Evolutionary conservation across 2,113 vertebrate genomes (phyloP).

Genomic region (Geothlypis trichas): DNA sequence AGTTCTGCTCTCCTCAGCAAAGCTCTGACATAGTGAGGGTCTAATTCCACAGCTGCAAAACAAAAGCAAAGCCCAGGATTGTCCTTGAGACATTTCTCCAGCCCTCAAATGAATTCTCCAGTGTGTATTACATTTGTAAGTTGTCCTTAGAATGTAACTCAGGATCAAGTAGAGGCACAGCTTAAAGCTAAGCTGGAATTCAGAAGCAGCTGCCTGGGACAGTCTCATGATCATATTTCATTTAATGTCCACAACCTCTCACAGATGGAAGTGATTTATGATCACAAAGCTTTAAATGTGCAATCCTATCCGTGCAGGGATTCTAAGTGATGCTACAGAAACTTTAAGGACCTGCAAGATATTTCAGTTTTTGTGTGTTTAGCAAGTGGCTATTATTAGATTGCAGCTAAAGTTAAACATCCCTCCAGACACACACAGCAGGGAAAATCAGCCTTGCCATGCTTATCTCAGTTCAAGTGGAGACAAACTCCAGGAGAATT

Average conservation of each 20-base stretch:
- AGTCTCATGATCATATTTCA: neutral
- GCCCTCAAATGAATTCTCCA: neutral
- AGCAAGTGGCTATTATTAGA: neutral
- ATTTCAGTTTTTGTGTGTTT: neutral
- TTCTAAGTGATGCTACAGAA: neutral
- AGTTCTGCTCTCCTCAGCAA: constrained; percentile 90
- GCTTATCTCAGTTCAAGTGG: neutral
- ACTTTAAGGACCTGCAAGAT: neutral
- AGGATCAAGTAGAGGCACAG: neutral
- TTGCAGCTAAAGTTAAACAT: neutral
- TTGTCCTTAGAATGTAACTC: neutral
- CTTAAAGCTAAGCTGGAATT: neutral
- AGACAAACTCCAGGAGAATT: constrained; percentile 5
- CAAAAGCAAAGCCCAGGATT: neutral
- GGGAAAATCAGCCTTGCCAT: neutral
- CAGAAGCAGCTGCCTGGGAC: neutral
- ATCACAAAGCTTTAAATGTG: neutral
- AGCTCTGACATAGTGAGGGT: constrained; percentile 88
- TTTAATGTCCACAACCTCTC: neutral
- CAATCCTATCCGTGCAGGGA: neutral
- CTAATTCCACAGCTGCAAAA: constrained; percentile 82
- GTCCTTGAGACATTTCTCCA: neutral
- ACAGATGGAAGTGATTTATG: neutral
- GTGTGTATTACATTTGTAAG: neutral
- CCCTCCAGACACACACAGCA: neutral